A percentile compares a stretch with the other conserved stretches of the same genome.
Conservation (phyloP, 2,113 vertebrate species). For the Cebus imitator region DNA sequence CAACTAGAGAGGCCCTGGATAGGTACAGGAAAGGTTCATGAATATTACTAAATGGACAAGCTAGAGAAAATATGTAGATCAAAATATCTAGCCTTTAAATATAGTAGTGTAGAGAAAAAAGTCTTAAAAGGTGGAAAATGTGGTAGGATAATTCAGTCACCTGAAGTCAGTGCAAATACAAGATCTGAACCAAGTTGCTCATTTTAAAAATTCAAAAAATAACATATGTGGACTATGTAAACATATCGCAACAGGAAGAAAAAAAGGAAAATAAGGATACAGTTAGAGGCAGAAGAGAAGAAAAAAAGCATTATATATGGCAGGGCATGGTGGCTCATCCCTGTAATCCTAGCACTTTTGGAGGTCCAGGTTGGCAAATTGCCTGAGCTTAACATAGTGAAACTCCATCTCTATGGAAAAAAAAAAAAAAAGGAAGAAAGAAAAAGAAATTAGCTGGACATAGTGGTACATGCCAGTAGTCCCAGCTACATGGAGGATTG, state of each 20-base stretch:
- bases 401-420: no score
- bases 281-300: not conserved
- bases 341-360: no score
- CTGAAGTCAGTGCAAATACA: not conserved
- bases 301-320: not conserved
- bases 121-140: not conserved
- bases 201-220: not conserved
- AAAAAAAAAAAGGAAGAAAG: no score
- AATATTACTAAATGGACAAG: not conserved
- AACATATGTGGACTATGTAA: not conserved
- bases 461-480: no score
- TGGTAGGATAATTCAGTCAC: not conserved
- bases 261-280: not conserved
- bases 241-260: not conserved
- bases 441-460: not conserved
- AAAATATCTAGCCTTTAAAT: not conserved
- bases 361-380: no score
- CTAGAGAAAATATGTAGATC: not conserved
- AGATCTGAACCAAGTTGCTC: not conserved
- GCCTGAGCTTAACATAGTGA: no score
- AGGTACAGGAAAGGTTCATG: not conserved
- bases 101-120: not conserved
- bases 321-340: no score
- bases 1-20: not conserved
- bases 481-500: no score